phyloP scores from a whole-genome alignment of 1,140 invertebrate genomes.

The Tetraneura akinire region DNA sequence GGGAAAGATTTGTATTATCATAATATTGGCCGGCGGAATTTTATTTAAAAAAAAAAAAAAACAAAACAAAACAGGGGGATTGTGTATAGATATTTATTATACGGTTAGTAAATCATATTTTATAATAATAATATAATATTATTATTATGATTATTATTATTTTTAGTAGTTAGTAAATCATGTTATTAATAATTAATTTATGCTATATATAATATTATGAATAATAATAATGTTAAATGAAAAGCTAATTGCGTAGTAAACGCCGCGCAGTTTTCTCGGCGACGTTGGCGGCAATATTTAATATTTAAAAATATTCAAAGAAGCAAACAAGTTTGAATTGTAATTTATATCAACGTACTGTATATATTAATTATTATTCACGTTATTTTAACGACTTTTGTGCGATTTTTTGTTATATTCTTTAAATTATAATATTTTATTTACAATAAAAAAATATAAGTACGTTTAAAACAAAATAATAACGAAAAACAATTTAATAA shows the following conservation, averaged over 20 bases:
- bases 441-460: too few species aligned
- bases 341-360: too few species aligned
- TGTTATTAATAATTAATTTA: slow-evolving; percentile 47
- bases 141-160: too few species aligned
- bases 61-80: background rate
- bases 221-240: too few species aligned
- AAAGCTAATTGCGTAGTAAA: slow-evolving; percentile 43
- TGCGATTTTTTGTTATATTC: background rate
- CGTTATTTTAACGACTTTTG: too few species aligned
- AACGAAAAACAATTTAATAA: too few species aligned
- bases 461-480: too few species aligned
- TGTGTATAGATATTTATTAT: too few species aligned
- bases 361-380: too few species aligned
- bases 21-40: slow-evolving; percentile 4
- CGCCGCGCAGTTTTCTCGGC: background rate
- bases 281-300: background rate
- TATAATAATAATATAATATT: too few species aligned
- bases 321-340: slow-evolving; percentile 6
- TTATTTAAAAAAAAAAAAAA: background rate
- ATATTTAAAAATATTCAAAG: slow-evolving; percentile 33
- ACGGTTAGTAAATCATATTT: slow-evolving; percentile 2
- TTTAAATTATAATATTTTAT: too few species aligned
- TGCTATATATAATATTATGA: background rate
- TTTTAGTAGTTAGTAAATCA: background rate
- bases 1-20: background rate